Base-by-base conservation (phyloP, 2,888 invertebrate genomes). In the Hypomecis atomaria region DNA sequence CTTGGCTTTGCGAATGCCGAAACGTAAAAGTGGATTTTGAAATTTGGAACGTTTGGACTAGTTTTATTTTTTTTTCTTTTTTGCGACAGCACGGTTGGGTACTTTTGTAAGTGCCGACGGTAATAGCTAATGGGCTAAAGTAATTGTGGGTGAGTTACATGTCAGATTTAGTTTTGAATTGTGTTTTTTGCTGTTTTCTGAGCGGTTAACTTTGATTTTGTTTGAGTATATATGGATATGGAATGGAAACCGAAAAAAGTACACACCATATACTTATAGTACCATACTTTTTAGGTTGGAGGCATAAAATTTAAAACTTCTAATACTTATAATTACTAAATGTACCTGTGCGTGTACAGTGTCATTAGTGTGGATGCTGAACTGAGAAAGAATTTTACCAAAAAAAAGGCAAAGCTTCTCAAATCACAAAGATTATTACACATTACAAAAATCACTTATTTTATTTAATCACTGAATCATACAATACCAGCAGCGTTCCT, bases 1-100 rank as follows among this genome's bases (percentile, higher is more conserved):
- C 78, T 71, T 70, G 62, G 75, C 86, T 89, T 89, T 88, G 85
- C 79, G 70, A 73, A 76, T 67, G 81, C 88, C 88, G 87, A 80
- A 72, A 65, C 68, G 71, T 70, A 70, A 74, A 73, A 75, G 67
- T 73, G 71, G 68, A 66, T 63, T 57, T 70, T 54, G 62, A 70
- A 65, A 66, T 75, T 69, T 67, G 42, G 54, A 59, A 57, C 59
- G 54, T 59, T 59, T 37, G 57, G 48, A 38, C 40, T 54, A 63
- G 33, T 49, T 49, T 48, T n/a, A n/a, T n/a, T 53, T 52, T 40
- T 50, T 65, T 74, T 67, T 72, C 70, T 56, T 64, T 55, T 54
- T 65, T 60, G 52, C 50, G 43, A 65, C 60, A 37, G 56, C 66
- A 61, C 70, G 64, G 62, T 71, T 56, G 61, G 60, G 40, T 52